A percentile compares a stretch with the other conserved stretches of the same genome.
These are phyloP conservation scores for Amazona guildingii DNA, from an alignment of 2,113 vertebrate species.

Conservation along the genomic window DNA sequence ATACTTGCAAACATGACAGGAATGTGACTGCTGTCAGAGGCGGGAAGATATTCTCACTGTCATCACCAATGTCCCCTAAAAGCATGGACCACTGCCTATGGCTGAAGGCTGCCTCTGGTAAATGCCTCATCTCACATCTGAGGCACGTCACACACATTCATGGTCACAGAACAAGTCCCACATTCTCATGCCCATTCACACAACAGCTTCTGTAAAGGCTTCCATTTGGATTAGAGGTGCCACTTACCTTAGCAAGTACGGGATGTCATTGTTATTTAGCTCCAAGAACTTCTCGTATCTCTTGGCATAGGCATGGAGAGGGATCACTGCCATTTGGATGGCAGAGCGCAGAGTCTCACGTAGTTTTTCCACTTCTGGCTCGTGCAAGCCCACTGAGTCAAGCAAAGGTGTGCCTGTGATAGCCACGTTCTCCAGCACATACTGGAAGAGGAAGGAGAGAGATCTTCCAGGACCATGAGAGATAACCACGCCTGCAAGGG, in stretches of 20 bases:
- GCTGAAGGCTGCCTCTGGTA: neutral
- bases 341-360: constrained; percentile 70
- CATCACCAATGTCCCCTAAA: neutral
- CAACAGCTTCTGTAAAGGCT: neutral
- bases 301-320: constrained; percentile 84
- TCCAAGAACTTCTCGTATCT: constrained; percentile 83
- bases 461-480: neutral
- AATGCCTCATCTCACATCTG: neutral
- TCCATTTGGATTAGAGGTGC: neutral
- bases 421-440: constrained; percentile 84
- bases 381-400: constrained; percentile 81
- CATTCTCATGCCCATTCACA: neutral
- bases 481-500: neutral
- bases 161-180: neutral
- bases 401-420: constrained; percentile 74
- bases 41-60: constrained; percentile 11
- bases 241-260: constrained; percentile 71
- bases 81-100: neutral
- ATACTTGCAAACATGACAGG: constrained; percentile 10
- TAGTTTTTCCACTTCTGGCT: constrained; percentile 80
- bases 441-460: constrained; percentile 65
- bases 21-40: constrained; percentile 30
- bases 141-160: fast-evolving
- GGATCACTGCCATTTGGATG: constrained; percentile 78
- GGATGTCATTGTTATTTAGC: constrained; percentile 81